Evolutionary conservation across 2,113 vertebrate species (phyloP), one percentile per base, ranked within the genome.

Genomic region (Ardeotis arabs): DNA sequence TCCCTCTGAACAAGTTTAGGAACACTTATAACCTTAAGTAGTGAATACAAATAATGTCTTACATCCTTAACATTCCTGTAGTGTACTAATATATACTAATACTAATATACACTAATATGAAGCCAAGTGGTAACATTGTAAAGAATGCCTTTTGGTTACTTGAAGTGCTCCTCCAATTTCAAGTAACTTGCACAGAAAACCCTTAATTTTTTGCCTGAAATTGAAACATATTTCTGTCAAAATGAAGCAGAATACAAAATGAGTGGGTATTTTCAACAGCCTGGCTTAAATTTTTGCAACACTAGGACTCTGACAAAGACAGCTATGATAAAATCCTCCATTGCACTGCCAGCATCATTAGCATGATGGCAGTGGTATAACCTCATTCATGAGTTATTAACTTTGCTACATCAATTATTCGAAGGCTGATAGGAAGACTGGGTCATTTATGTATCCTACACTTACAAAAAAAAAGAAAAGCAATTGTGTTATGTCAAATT

Each of bases 351-450:
- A 24, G 53, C 63, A 84, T 90, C 82, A 83, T 88, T 93, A 93
- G 66, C 49, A 63, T 14, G 56, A 91, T 56, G 29, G 87, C 92
- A 87, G 81, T 47, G 69, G 52, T 82, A 95, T 79, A 96, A 76
- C 75, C 67, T 95, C 85, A 91, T 77, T 77, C 88, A 79, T 73
- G 95, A 93, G 74, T 94, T 95, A 94, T 79, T 95, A 93, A 92
- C 88, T 94, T 90, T 47, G 35, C 78, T 62, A 82, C 58, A 92
- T 87, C 84, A 94, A 95, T 94, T 96, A 96, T 93, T 90, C 90
- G 94, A 85, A 92, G 90, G 87, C 56, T 90, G 58, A 93, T 83
- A 90, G 66, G 75, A 94, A 93, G 66, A 82, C 82, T 90, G 29
- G 56, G 72, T 92, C 90, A 83, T 70, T 90, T 94, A 91, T n/a